These are phyloP conservation scores for Armadillidium nasatum DNA, from an alignment of 1,140 invertebrate species.

Conservation along the genomic window DNA sequence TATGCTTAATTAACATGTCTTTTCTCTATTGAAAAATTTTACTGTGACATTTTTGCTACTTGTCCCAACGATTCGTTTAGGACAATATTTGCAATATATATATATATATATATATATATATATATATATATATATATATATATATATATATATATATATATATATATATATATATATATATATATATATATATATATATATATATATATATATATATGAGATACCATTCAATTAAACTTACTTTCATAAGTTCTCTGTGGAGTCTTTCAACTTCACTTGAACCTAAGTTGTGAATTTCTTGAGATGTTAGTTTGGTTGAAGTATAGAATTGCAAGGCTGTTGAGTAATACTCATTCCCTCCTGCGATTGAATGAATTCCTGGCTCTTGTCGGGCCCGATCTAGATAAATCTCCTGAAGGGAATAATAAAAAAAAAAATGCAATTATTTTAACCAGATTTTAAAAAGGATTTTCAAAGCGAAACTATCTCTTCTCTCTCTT, in stretches of 20 bases:
- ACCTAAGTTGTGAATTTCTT: slow-evolving; percentile 18
- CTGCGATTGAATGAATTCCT: slow-evolving; percentile 13
- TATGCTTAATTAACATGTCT: too few species aligned
- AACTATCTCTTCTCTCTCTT: too few species aligned
- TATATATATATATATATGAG: neutral
- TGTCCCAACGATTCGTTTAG: too few species aligned
- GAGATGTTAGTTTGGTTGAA: slow-evolving; percentile 14
- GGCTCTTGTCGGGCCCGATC: neutral
- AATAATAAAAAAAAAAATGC: neutral
- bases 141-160: slow-evolving; percentile 23
- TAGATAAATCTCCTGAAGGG: slow-evolving; percentile 9
- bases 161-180: slow-evolving; percentile 24
- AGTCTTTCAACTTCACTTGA: neutral
- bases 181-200: slow-evolving; percentile 13
- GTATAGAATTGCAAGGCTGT: slow-evolving; percentile 21
- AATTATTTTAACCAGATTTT: too few species aligned
- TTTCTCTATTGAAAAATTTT: too few species aligned
- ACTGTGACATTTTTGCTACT: too few species aligned
- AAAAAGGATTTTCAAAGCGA: too few species aligned
- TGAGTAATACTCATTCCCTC: neutral
- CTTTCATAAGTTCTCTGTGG: neutral
- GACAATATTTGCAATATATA: too few species aligned
- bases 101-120: neutral
- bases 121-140: neutral
- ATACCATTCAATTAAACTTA: neutral